Percentiles rank a stretch among this genome's conserved stretches.
phyloP scores from a whole-genome alignment of 2,113 vertebrate genomes.

The Oncorhynchus tshawytscha region DNA sequence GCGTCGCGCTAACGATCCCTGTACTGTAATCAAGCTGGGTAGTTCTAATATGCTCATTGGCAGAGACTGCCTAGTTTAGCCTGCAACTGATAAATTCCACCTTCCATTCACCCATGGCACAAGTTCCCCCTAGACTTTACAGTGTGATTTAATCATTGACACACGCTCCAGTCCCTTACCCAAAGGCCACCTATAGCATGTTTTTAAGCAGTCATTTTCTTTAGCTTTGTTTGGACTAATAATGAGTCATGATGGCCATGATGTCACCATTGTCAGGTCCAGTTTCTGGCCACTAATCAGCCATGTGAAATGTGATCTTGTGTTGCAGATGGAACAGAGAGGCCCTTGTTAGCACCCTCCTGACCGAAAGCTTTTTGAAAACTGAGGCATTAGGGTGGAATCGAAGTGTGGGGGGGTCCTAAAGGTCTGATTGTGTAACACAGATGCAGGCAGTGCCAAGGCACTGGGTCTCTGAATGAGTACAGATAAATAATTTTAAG shows the following conservation, averaged over 20 bases:
- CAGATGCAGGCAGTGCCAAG: conserved; percentile 5
- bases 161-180: neutral
- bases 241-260: neutral
- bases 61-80: no score
- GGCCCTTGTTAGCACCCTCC: conserved; percentile 20
- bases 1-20: no score
- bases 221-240: neutral
- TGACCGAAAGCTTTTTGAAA: conserved; percentile 23
- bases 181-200: neutral
- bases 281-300: conserved; percentile 22
- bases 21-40: no score
- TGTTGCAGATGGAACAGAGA: conserved; percentile 18
- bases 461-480: neutral
- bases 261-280: neutral
- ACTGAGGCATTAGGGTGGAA: conserved; percentile 1
- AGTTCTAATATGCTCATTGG: no score
- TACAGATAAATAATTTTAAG: neutral
- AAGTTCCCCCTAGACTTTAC: neutral
- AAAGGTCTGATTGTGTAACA: conserved; percentile 54
- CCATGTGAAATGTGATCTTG: conserved; percentile 5
- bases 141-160: neutral
- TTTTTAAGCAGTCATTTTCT: neutral
- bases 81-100: no score
- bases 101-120: no score
- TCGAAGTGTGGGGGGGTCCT: neutral